A percentile compares a stretch with the other conserved stretches of the same genome.
These are phyloP conservation scores for Cirrhinus mrigala DNA, from an alignment of 2,797 vertebrate species.

Conservation along the genomic window DNA sequence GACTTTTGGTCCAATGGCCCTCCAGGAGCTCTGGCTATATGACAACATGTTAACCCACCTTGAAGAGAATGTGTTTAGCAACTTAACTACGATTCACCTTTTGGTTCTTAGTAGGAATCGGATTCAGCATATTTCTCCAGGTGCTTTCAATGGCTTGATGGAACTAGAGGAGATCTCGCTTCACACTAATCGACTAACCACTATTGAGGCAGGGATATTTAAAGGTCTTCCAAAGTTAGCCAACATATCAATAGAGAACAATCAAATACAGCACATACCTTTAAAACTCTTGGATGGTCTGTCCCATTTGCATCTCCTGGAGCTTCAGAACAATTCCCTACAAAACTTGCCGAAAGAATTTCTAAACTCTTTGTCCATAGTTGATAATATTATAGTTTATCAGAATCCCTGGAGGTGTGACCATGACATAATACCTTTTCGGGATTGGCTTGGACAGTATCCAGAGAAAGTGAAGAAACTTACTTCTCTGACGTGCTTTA, in stretches of 20 bases:
- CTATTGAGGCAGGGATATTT: constrained; percentile 80
- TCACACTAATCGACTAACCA: constrained; percentile 84
- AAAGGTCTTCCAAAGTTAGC: constrained; percentile 80
- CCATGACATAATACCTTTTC: constrained; percentile 81
- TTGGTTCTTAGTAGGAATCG: constrained; percentile 89
- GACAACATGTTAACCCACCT: constrained; percentile 86
- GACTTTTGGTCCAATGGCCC: constrained; percentile 84
- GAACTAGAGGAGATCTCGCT: constrained; percentile 87
- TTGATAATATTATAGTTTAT: constrained; percentile 80
- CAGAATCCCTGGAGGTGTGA: constrained; percentile 96
- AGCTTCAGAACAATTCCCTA: constrained; percentile 87
- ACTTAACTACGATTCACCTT: constrained; percentile 83
- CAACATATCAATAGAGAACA: constrained; percentile 91
- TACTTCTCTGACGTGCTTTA: constrained; percentile 77
- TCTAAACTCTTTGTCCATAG: constrained; percentile 77
- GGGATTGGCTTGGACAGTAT: constrained; percentile 82
- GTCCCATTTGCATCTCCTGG: constrained; percentile 76
- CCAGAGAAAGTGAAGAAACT: constrained; percentile 78
- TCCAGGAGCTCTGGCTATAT: constrained; percentile 89
- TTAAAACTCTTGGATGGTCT: constrained; percentile 77
- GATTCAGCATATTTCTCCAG: constrained; percentile 77
- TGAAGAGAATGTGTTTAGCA: constrained; percentile 81
- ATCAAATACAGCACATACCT: constrained; percentile 81
- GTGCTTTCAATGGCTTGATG: constrained; percentile 83
- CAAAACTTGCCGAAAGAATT: constrained; percentile 79